Base-by-base conservation (phyloP, 2,113 vertebrate species). In the Shinisaurus crocodilurus region DNA sequence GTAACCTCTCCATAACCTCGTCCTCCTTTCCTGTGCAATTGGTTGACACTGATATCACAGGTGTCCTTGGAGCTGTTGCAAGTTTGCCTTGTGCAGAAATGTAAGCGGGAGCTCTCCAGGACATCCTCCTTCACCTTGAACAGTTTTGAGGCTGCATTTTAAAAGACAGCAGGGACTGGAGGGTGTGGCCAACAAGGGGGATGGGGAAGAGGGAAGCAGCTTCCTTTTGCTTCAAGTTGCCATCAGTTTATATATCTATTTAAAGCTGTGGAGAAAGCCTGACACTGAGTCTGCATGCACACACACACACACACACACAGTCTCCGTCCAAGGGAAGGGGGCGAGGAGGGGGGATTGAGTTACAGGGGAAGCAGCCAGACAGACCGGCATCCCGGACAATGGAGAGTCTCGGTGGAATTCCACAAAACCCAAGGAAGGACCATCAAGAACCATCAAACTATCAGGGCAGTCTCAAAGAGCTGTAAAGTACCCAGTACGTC, bases 1-100 rank as follows among this genome's bases (percentile, higher is more conserved):
- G 57, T 86, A 76, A 87, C 94, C 94, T 91, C 90, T 89, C 29
- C 0, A 18, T 88, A 84, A 89, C 91, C 93, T 85, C 76, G 1
- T 90, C 91, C 92, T 77, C 37, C 74, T 90, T 93, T 87, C 91
- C 92, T 50, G 57, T 10, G 69, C 82, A 48, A 70, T 74, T 23
- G 6, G 0, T 37, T 45, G 13, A 1, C 12, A 74, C 83, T 75
- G 60, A 70, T 63, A 63, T 3, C 45, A 60, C 90, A 91, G 94
- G 89, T 70, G 83, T 77, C 92, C 95, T 95, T 95, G 94, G 83
- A 75, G 69, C 80, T 23, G 16, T 60, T 77, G 91, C 72, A 67
- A 81, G 87, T 88, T 23, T 12, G 87, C 1, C 72, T 57, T 54
- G 76, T 63, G 88, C 32, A 0, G 82, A 86, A 2, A 34, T 0